Evolutionary conservation across 2,797 vertebrate genomes (phyloP).

Genomic region (Vespertilio murinus): DNA sequence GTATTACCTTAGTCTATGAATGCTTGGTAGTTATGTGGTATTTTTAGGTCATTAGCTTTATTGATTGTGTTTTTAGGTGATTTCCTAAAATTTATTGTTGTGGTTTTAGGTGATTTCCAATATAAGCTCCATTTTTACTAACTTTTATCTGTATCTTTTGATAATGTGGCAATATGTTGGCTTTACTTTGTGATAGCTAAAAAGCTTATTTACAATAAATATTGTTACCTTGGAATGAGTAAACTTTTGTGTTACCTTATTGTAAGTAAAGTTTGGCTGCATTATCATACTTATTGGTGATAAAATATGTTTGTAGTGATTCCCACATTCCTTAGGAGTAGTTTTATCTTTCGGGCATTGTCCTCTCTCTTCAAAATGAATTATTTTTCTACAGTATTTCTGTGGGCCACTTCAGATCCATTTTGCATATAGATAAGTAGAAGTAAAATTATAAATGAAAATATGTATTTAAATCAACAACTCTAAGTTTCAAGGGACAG

Average conservation of each 20-base stretch:
- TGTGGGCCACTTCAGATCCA: background rate
- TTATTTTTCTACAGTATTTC: constrained; percentile 16
- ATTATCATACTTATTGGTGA: background rate
- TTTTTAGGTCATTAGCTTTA: background rate
- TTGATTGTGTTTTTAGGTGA: constrained; percentile 40
- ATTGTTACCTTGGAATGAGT: background rate
- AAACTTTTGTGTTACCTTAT: background rate
- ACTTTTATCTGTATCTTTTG: background rate
- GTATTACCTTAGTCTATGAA: constrained; percentile 13
- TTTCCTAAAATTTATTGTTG: background rate
- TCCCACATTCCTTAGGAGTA: background rate
- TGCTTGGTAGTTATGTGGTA: background rate
- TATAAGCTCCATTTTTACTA: background rate
- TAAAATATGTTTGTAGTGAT: background rate
- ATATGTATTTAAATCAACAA: background rate
- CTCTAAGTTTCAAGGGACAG: background rate
- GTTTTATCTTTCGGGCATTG: background rate
- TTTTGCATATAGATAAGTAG: constrained; percentile 38
- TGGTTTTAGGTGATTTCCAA: constrained; percentile 35
- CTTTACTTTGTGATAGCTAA: constrained; percentile 36
- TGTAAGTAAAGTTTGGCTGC: background rate
- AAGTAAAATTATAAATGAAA: constrained; percentile 33
- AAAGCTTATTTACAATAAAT: constrained; percentile 18
- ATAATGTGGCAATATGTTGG: background rate
- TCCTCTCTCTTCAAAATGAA: constrained; percentile 1